Base-by-base conservation (phyloP, 2,888 invertebrate genomes). In the Flabesymbios commensalis region DNA sequence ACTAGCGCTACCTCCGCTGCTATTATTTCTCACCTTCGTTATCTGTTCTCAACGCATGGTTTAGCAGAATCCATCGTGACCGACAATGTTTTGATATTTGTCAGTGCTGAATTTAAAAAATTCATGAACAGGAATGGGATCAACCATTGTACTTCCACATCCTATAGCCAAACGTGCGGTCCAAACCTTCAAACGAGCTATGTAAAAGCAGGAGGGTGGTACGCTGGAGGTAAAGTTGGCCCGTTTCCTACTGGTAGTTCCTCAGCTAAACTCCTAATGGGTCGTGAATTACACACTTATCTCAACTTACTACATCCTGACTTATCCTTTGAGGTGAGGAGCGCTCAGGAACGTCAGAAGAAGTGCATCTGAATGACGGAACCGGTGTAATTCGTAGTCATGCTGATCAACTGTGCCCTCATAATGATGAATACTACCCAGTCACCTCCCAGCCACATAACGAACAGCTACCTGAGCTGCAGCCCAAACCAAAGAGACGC, bases 161-260 rank as follows among this genome's bases (percentile, higher is more conserved):
- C 45, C 19, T 19, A 45, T 49, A 28, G 49, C 49, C 7, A 29
- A 49, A 28, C 29, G 49, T 10, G 49, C 49, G 10, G 49, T 49
- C 19, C 29, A 28, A 10, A 28, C 19, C 10, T 7, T 28, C 10
- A 49, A 49, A 19, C 5, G 19, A 14, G 49, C 26, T 7, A 7
- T 49, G 10, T 7, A 28, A 10, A 10, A 28, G 10, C 7, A 26
- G 24, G 10, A 19, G 49, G 49, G 19, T 7, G 45, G 45, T 7
- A 17, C 14, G 45, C 45, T 45, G 19, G 45, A 10, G 10, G 19
- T 17, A 19, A 45, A 19, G 22, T 19, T 45, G 22, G 22, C 17
- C 7, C 17, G 17, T 17, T 19, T 10, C 19, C 29, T 49, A 29
- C 19, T 49, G 39, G 39, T 14, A 14, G 10, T 10, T 36, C 39